Evolutionary conservation across 2,797 vertebrate genomes (phyloP), one percentile per base, ranked within the genome.

Genomic region (Champsocephalus esox): DNA sequence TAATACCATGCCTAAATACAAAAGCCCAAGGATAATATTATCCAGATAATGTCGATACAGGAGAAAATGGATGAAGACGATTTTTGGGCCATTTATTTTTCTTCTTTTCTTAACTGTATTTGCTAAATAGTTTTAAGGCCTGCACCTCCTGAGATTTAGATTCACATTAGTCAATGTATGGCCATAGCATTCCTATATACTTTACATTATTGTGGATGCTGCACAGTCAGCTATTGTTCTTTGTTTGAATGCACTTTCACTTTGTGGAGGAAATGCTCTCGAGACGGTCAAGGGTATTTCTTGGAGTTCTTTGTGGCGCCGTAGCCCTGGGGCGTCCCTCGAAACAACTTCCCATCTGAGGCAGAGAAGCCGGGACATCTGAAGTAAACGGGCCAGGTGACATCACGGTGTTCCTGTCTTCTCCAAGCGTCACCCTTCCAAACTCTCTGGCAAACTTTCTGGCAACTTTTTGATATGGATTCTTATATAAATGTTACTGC

Each of bases 291-390:
- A 87, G 89, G 90, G 80, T 82, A 82, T 82, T 79, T 87, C 66
- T 80, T 60, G 55, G 84, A 81, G 75, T 86, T 89, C 84, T 91
- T 88, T 92, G 90, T 87, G 90, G 80, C 44, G 21, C 58, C 68
- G 12, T 69, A 70, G 88, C 92, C 92, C 76, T 52, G 59, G 82
- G 92, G 88, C 88, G 17, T 89, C 89, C 86, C 87, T 85, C 83
- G 80, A 75, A 92, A 92, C 89, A 75, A 84, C 81, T 80, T 72
- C 70, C 80, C 75, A 62, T 87, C 81, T 80, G 78, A 88, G 86
- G 75, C 80, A 63, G 66, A 61, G 73, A 49, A 83, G 84, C 70
- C 54, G 12, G 76, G 82, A 88, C 86, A 83, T 87, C 73, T 87
- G 83, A 93, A 81, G 81, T 52, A 48, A 82, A 60, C 61, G 2